phyloP scores from a whole-genome alignment of 2,797 vertebrate genomes.

The Spondyliosoma cantharus region DNA sequence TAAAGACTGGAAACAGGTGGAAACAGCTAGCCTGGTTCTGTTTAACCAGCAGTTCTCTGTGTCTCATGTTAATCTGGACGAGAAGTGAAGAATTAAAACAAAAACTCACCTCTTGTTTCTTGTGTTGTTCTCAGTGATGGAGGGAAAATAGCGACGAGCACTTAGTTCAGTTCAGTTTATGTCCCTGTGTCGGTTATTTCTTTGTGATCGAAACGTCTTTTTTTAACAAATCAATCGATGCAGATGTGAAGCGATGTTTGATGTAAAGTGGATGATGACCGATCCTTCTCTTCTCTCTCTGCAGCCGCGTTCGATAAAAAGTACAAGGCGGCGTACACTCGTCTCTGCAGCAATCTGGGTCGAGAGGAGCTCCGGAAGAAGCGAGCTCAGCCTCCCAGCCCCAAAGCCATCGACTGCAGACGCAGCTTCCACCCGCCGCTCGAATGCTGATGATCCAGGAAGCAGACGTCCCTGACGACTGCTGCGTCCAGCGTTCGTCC shows the following conservation, averaged over 20 bases:
- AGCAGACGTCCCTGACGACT: not conserved
- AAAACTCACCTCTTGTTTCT: not conserved
- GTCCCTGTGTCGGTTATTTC: too few species aligned
- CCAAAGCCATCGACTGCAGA: constrained; percentile 92
- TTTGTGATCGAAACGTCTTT: too few species aligned
- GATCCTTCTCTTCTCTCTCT: not conserved
- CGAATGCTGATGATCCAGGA: constrained; percentile 84
- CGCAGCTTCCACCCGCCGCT: constrained; percentile 90
- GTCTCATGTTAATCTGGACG: too few species aligned
- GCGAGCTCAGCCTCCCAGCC: constrained; percentile 87
- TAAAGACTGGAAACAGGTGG: too few species aligned
- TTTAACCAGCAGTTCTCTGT: too few species aligned
- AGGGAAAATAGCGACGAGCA: too few species aligned
- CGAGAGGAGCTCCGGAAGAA: constrained; percentile 87
- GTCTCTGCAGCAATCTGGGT: constrained; percentile 84
- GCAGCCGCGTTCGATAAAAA: constrained; percentile 91
- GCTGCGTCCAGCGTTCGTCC: not conserved
- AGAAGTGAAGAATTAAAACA: too few species aligned
- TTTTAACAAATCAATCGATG: too few species aligned
- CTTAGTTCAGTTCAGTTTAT: too few species aligned
- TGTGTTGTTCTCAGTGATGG: too few species aligned
- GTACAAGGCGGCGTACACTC: constrained; percentile 88
- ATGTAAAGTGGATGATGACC: not conserved
- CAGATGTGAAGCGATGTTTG: too few species aligned
- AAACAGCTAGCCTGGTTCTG: too few species aligned